Conservation (phyloP, 2,888 invertebrate genomes). For the Drosophila quinaria region DNA sequence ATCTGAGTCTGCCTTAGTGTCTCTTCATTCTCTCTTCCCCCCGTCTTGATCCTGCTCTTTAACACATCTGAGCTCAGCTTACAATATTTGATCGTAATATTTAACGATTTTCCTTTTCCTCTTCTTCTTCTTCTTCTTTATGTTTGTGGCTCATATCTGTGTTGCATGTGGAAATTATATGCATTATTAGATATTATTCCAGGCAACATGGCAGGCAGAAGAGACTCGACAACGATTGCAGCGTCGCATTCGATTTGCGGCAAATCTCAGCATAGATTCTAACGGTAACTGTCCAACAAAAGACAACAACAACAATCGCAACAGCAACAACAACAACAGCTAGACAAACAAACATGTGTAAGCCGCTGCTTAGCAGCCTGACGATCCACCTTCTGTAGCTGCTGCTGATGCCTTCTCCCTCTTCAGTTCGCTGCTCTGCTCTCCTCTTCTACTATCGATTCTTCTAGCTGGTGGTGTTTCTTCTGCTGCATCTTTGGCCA, state of each 20-base stretch:
- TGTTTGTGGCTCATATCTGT: constrained; percentile 37
- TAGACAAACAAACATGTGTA: constrained; percentile 79
- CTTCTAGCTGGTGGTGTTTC: constrained; percentile 29
- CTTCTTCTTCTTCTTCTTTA: constrained; percentile 5
- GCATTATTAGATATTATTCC: constrained; percentile 80
- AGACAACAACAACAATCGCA: constrained; percentile 36
- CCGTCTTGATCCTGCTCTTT: neutral
- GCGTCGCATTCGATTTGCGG: constrained; percentile 20
- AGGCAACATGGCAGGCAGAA: constrained; percentile 26
- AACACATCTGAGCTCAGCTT: constrained; percentile 43
- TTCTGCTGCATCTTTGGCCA: constrained; percentile 30
- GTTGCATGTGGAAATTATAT: constrained; percentile 76
- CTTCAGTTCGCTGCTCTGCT: neutral
- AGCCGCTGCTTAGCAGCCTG: constrained; percentile 77
- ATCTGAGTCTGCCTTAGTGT: neutral
- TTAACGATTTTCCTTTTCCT: constrained; percentile 51
- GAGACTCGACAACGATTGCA: constrained; percentile 33
- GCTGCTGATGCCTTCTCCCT: neutral
- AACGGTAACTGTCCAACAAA: constrained; percentile 67
- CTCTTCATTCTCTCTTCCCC: neutral
- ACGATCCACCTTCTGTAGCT: constrained; percentile 43
- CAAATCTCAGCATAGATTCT: constrained; percentile 57
- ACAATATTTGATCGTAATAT: constrained; percentile 75
- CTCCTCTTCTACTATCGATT: neutral
- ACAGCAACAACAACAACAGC: constrained; percentile 25